These are phyloP conservation scores for Mus spicilegus DNA, from an alignment of 2,113 vertebrate species.

Conservation along the genomic window DNA sequence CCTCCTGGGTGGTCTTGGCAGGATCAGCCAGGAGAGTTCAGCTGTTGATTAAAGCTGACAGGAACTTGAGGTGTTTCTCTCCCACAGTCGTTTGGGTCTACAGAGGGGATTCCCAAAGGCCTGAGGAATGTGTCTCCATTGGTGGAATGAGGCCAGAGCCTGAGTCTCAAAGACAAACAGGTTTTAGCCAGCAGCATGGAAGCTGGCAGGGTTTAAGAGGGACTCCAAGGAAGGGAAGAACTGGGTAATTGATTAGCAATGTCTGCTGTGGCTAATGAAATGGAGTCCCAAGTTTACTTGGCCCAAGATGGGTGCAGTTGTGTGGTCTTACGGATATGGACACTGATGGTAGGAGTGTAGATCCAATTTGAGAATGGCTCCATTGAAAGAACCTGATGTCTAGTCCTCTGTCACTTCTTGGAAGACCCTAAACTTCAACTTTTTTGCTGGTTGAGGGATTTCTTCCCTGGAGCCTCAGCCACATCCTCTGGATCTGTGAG, in stretches of 20 bases:
- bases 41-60: constrained; percentile 44
- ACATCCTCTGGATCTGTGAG: neutral
- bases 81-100: constrained; percentile 28
- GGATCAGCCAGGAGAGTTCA: neutral
- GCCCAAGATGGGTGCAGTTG: neutral
- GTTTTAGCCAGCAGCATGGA: neutral
- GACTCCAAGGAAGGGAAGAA: neutral
- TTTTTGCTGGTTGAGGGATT: neutral
- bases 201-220: neutral
- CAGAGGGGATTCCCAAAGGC: constrained; percentile 48
- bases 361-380: neutral
- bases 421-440: neutral
- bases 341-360: neutral
- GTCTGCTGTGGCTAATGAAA: neutral
- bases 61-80: constrained; percentile 46
- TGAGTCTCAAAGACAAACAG: neutral
- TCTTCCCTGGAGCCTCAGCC: neutral
- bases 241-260: neutral
- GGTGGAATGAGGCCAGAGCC: neutral
- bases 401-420: neutral
- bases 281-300: neutral
- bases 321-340: neutral
- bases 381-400: neutral
- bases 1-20: constrained; percentile 59
- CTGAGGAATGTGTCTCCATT: neutral